Percentiles rank a stretch among this genome's conserved stretches.
Evolutionary conservation across 1,140 invertebrate species (phyloP).

Genomic region (Leptinotarsa lineolata): DNA sequence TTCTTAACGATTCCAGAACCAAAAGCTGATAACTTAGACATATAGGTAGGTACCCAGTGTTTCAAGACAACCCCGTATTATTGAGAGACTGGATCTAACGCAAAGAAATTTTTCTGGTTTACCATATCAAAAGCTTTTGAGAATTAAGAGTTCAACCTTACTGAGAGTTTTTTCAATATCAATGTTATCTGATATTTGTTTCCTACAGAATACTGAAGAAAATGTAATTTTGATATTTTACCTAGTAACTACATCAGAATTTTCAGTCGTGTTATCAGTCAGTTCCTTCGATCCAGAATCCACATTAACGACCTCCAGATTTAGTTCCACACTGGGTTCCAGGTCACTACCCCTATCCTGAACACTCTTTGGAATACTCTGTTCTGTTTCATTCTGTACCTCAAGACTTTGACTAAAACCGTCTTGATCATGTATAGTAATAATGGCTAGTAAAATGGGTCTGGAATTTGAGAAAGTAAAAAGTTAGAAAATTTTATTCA

Average conservation of each 20-base stretch:
- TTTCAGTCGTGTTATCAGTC: slow-evolving; percentile 10
- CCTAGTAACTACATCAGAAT: slow-evolving; percentile 13
- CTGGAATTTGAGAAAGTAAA: neutral
- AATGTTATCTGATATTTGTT: too few relatives aligned
- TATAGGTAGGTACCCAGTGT: too few relatives aligned
- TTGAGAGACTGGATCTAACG: too few relatives aligned
- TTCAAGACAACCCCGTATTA: too few relatives aligned
- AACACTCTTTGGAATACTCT: neutral
- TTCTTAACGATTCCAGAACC: too few relatives aligned
- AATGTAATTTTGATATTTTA: neutral
- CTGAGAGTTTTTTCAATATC: too few relatives aligned
- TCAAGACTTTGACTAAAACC: neutral
- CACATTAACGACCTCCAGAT: neutral
- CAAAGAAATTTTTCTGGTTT: too few relatives aligned
- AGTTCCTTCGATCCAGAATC: neutral
- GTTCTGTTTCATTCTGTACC: slow-evolving; percentile 8
- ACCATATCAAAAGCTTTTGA: too few relatives aligned
- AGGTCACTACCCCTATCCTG: neutral
- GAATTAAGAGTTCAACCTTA: too few relatives aligned
- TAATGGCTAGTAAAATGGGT: slow-evolving; percentile 4
- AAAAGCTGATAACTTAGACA: too few relatives aligned
- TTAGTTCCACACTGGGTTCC: slow-evolving; percentile 12
- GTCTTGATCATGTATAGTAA: neutral
- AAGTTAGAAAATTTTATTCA: neutral
- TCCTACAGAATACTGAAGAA: too few relatives aligned